A percentile compares a stretch with the other conserved stretches of the same genome.
Evolutionary conservation across 2,797 vertebrate genomes (phyloP).

Genomic region (Periophthalmus magnuspinnatus): DNA sequence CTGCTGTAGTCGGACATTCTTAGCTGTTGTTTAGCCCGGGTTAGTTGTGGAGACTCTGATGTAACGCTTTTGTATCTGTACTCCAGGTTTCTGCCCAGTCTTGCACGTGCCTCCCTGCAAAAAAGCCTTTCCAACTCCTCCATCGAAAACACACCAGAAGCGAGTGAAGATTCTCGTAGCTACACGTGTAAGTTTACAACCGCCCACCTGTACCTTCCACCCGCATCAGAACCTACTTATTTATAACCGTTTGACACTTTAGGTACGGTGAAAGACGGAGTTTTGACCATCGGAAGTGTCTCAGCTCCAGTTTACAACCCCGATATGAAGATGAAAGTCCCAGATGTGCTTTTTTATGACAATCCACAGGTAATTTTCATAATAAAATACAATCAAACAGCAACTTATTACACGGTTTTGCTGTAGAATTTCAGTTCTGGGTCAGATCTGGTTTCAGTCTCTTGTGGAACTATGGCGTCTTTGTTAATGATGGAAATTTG

Average conservation of each 20-base stretch:
- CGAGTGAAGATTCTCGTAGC: conserved; percentile 57
- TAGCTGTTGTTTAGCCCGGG: not conserved
- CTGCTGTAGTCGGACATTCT: not conserved
- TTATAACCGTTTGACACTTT: conserved; percentile 10
- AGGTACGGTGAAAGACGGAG: conserved; percentile 84
- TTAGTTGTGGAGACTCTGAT: not conserved
- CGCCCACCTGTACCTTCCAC: not conserved
- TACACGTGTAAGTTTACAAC: conserved; percentile 80
- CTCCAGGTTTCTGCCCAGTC: conserved; percentile 90
- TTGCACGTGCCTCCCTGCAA: conserved; percentile 87
- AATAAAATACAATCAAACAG: not conserved
- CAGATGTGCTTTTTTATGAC: conserved; percentile 95
- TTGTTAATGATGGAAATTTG: not conserved
- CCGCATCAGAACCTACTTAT: not conserved
- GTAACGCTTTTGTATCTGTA: conserved; percentile 1
- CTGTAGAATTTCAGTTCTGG: not conserved
- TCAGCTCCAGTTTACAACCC: conserved; percentile 81
- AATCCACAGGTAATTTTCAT: conserved; percentile 84
- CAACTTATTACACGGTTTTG: not conserved
- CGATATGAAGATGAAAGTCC: conserved; percentile 90
- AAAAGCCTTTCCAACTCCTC: conserved; percentile 83
- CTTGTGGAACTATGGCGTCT: not conserved
- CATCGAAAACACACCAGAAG: conserved; percentile 70
- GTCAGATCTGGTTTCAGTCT: not conserved
- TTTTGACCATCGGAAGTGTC: conserved; percentile 86